These are phyloP conservation scores for Cyanocitta stelleri DNA, from an alignment of 2,113 vertebrate genomes.

Conservation along the genomic window DNA sequence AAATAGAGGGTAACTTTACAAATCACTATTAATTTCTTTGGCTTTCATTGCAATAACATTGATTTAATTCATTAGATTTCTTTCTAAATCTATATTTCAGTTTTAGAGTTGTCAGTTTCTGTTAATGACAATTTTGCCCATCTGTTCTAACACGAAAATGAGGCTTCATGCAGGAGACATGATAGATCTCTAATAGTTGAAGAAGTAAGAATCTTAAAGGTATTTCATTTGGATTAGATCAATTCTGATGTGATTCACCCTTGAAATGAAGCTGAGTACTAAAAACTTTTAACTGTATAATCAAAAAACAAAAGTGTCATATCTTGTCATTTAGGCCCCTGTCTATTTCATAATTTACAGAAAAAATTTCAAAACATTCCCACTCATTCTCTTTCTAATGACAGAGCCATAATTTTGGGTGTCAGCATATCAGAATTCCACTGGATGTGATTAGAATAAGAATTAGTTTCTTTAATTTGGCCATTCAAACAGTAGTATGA, in stretches of 20 bases:
- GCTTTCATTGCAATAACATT: conserved; percentile 84
- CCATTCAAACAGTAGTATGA: conserved; percentile 30
- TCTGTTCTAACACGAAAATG: conserved; percentile 80
- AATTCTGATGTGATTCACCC: conserved; percentile 40
- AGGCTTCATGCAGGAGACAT: conserved; percentile 73
- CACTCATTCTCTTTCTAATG: conserved; percentile 67
- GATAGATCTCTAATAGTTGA: conserved; percentile 75
- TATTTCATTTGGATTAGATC: conserved; percentile 71
- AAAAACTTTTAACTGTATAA: conserved; percentile 46
- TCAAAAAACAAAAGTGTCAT: conserved; percentile 44
- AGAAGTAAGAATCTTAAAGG: conserved; percentile 73
- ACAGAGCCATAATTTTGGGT: conserved; percentile 78
- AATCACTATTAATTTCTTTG: conserved; percentile 84
- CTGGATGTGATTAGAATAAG: conserved; percentile 69
- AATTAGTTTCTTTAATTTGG: conserved; percentile 68
- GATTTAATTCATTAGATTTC: conserved; percentile 85
- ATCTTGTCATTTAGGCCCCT: conserved; percentile 36
- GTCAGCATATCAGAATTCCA: conserved; percentile 72
- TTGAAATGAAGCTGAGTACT: conserved; percentile 31
- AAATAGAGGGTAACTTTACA: conserved; percentile 79
- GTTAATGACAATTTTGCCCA: conserved; percentile 86
- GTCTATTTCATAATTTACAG: conserved; percentile 48
- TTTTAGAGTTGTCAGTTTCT: conserved; percentile 86
- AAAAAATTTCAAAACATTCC: conserved; percentile 68
- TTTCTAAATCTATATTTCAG: conserved; percentile 86